A percentile compares a stretch with the other conserved stretches of the same genome.
Conservation (phyloP, 1,140 invertebrate species). For the Brachionus koreanus region DNA sequence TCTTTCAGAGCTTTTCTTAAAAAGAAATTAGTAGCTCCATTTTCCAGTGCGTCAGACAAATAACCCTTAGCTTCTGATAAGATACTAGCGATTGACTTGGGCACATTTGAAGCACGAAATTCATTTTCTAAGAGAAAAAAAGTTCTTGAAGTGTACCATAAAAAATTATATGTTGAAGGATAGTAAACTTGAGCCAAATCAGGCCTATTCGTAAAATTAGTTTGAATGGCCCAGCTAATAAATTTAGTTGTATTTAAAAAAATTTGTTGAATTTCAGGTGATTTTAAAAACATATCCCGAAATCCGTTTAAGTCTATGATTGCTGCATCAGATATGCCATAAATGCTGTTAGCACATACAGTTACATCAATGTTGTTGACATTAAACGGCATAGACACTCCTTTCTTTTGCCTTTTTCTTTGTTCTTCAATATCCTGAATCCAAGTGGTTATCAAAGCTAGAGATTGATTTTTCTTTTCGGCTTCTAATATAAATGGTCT, state of each 20-base stretch:
- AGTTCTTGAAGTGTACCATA: constrained; percentile 53
- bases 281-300: constrained; percentile 47
- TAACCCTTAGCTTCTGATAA: constrained; percentile 30
- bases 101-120: constrained; percentile 43
- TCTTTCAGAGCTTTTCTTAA: neutral
- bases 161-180: constrained; percentile 52
- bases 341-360: constrained; percentile 51
- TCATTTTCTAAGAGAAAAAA: constrained; percentile 46
- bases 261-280: constrained; percentile 48
- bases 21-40: neutral
- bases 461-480: constrained; percentile 45
- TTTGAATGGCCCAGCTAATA: constrained; percentile 50
- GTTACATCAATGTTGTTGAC: constrained; percentile 54
- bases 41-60: constrained; percentile 18
- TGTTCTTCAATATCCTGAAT: constrained; percentile 50
- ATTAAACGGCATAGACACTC: constrained; percentile 51
- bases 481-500: constrained; percentile 49
- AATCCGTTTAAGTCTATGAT: constrained; percentile 48
- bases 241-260: constrained; percentile 51
- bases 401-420: constrained; percentile 45
- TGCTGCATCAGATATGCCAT: constrained; percentile 50
- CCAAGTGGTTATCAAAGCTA: constrained; percentile 52
- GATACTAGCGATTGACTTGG: constrained; percentile 43
- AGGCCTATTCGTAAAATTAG: constrained; percentile 48
- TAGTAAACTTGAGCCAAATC: constrained; percentile 54